phyloP scores from a whole-genome alignment of 1,140 invertebrate genomes.

The Eriosoma lanigerum region DNA sequence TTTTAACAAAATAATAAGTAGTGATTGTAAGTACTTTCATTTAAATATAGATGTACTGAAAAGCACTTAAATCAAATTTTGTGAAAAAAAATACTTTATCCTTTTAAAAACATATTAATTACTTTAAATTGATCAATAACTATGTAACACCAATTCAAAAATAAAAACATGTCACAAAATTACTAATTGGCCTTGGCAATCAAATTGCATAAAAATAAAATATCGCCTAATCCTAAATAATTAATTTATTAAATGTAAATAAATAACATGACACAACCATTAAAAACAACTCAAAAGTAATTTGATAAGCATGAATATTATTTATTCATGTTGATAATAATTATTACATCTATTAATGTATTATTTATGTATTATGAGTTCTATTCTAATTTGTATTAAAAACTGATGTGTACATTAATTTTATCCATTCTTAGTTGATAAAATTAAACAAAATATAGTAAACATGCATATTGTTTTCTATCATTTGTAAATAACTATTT shows the following conservation, averaged over 20 bases:
- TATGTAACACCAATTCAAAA: constrained; percentile 8
- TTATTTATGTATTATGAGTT: too few species aligned
- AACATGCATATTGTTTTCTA: too few species aligned
- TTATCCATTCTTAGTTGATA: background rate
- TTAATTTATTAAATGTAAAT: background rate
- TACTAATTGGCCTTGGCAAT: background rate
- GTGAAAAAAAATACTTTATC: background rate
- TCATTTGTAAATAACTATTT: background rate
- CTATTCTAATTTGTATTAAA: too few species aligned
- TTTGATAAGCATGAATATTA: too few species aligned
- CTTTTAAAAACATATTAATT: background rate
- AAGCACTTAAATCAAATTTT: background rate
- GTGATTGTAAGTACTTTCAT: constrained; percentile 13
- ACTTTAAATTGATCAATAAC: background rate
- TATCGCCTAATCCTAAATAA: background rate
- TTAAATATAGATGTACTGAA: background rate
- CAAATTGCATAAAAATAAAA: constrained; percentile 17
- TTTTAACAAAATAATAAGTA: background rate
- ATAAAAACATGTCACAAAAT: constrained; percentile 9
- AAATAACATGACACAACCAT: constrained; percentile 2
- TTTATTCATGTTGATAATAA: too few species aligned
- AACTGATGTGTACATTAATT: background rate
- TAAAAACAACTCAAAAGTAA: background rate
- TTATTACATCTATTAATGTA: too few species aligned
- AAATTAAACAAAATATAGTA: too few species aligned